Conservation (phyloP, 2,888 invertebrate genomes). For the Perizoma flavofasciatum region DNA sequence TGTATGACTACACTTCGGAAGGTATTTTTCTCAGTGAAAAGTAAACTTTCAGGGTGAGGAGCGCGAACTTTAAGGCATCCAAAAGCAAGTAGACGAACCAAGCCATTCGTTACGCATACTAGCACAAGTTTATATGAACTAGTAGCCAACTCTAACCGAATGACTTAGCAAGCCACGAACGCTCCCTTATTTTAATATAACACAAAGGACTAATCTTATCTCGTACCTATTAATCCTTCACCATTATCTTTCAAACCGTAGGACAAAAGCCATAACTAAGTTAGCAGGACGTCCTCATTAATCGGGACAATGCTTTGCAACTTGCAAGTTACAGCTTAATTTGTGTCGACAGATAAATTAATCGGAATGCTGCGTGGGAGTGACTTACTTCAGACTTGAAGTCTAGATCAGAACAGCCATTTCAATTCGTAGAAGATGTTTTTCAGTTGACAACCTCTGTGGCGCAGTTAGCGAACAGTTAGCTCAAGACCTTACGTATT, state of each 20-base stretch:
- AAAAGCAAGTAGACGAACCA: no score
- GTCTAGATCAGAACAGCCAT: constrained; percentile 10
- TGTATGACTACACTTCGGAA: no score
- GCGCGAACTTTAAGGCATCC: no score
- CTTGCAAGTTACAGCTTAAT: constrained; percentile 40
- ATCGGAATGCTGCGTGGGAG: constrained; percentile 35
- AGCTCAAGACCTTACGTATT: no score
- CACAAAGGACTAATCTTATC: constrained; percentile 9
- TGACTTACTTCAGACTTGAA: constrained; percentile 29
- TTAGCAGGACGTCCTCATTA: constrained; percentile 51
- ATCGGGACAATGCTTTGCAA: constrained; percentile 40
- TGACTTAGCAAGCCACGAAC: no score
- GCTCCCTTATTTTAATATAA: no score
- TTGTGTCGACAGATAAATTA: constrained; percentile 37
- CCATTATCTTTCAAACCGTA: constrained; percentile 5
- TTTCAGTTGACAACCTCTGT: background rate
- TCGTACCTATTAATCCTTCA: constrained; percentile 14
- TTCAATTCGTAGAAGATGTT: background rate
- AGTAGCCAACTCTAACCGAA: no score
- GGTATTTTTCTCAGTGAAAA: no score
- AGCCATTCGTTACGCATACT: no score
- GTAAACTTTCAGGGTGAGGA: no score
- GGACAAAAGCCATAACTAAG: constrained; percentile 23
- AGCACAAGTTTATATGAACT: no score
- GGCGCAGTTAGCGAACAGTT: no score